Conservation (phyloP, 1,140 invertebrate genomes). For the Pectinophora gossypiella region DNA sequence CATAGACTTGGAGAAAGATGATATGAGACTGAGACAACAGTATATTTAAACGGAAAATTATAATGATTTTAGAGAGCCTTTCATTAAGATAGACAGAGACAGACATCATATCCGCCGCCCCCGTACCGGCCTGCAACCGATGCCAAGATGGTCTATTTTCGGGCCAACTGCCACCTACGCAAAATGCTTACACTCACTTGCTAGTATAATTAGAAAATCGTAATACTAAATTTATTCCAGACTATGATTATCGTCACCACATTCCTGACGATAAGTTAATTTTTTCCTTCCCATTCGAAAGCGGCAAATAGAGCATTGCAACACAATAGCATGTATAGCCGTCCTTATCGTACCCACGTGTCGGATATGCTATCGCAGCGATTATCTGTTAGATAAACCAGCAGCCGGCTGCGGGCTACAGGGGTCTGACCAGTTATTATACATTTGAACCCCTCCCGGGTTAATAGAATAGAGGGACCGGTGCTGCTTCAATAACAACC, state of each 20-base stretch:
- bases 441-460: conserved; percentile 25
- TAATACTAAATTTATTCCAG: conserved; percentile 48
- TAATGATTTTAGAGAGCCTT: not conserved
- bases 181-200: conserved; percentile 70
- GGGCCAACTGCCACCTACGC: conserved; percentile 51
- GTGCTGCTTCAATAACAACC: not conserved
- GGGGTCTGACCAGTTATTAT: conserved; percentile 36
- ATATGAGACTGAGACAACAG: too few species aligned
- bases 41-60: too few species aligned
- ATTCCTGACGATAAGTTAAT: too few species aligned
- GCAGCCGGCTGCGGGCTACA: conserved; percentile 32
- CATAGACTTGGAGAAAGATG: too few species aligned
- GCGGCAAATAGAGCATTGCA: too few species aligned
- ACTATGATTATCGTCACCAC: too few species aligned
- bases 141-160: conserved; percentile 65
- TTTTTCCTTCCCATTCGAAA: too few species aligned
- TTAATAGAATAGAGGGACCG: not conserved
- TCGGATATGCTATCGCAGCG: conserved; percentile 22
- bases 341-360: conserved; percentile 36
- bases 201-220: conserved; percentile 69
- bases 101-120: conserved; percentile 16
- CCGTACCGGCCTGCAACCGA: conserved; percentile 31
- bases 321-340: conserved; percentile 3
- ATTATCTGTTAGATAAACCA: conserved; percentile 53
- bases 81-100: conserved; percentile 5